A percentile compares a stretch with the other conserved stretches of the same genome.
Conservation (phyloP, 2,113 vertebrate species). For the Phalacrocorax aristotelis region DNA sequence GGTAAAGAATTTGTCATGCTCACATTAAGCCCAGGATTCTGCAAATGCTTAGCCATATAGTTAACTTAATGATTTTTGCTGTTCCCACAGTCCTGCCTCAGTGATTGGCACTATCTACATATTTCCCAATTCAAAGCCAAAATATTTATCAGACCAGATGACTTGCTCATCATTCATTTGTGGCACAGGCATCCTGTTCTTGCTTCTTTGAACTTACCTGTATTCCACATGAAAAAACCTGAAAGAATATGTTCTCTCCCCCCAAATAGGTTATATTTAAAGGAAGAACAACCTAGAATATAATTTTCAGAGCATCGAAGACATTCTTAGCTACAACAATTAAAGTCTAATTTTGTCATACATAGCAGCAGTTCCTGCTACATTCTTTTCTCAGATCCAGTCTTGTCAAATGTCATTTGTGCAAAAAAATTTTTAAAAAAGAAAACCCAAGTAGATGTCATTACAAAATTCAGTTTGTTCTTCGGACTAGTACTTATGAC, state of each 20-base stretch:
- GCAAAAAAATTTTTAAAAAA: background rate
- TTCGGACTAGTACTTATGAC: background rate
- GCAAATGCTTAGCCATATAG: background rate
- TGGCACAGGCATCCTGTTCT: background rate
- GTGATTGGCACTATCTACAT: too few relatives aligned
- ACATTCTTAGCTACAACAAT: background rate
- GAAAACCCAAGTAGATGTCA: background rate
- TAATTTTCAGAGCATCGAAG: background rate
- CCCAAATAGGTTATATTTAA: accelerated
- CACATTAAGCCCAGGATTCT: background rate
- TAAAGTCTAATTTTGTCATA: background rate
- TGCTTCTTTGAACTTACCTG: background rate
- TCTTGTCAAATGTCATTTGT: background rate
- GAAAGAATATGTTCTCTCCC: background rate
- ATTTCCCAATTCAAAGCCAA: background rate
- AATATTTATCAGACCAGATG: background rate
- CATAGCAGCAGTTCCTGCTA: background rate
- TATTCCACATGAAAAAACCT: background rate
- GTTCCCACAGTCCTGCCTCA: too few relatives aligned
- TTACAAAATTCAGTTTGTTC: background rate
- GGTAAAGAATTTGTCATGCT: background rate
- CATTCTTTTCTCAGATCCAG: background rate
- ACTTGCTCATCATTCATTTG: background rate
- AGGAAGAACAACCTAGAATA: background rate
- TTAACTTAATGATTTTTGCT: background rate